These are phyloP conservation scores for Crepidodera aurea DNA, from an alignment of 2,888 invertebrate species.

Conservation along the genomic window DNA sequence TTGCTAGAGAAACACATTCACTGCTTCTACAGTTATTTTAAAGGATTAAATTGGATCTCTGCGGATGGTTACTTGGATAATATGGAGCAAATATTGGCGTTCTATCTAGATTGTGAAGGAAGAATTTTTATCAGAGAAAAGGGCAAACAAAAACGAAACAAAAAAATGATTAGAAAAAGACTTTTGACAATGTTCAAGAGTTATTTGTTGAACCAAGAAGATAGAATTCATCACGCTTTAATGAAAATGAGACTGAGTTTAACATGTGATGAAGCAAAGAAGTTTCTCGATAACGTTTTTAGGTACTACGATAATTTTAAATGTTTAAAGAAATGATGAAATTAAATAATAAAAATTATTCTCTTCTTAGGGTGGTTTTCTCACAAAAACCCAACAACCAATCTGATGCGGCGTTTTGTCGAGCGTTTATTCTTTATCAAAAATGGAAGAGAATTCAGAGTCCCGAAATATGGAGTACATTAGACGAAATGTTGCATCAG, in stretches of 20 bases:
- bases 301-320: no score
- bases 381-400: constrained; percentile 41
- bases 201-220: constrained; percentile 44
- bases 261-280: constrained; percentile 40
- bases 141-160: constrained; percentile 30
- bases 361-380: constrained; percentile 48
- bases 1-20: constrained; percentile 41
- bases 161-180: constrained; percentile 35
- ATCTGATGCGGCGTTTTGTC: constrained; percentile 49
- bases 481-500: constrained; percentile 46
- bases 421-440: constrained; percentile 50
- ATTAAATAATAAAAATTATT: no score
- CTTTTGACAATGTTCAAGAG: constrained; percentile 43
- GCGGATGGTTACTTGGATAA: constrained; percentile 46
- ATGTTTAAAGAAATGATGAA: no score
- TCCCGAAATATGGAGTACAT: constrained; percentile 36
- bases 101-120: constrained; percentile 47
- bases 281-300: constrained; percentile 47
- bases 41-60: constrained; percentile 39
- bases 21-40: constrained; percentile 45
- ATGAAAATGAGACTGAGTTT: constrained; percentile 45
- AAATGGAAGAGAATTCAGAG: constrained; percentile 47
- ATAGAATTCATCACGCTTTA: constrained; percentile 49
- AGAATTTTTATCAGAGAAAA: constrained; percentile 40
- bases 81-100: constrained; percentile 50